Conservation (phyloP, 2,888 invertebrate species). For the Anarsia innoxiella region DNA sequence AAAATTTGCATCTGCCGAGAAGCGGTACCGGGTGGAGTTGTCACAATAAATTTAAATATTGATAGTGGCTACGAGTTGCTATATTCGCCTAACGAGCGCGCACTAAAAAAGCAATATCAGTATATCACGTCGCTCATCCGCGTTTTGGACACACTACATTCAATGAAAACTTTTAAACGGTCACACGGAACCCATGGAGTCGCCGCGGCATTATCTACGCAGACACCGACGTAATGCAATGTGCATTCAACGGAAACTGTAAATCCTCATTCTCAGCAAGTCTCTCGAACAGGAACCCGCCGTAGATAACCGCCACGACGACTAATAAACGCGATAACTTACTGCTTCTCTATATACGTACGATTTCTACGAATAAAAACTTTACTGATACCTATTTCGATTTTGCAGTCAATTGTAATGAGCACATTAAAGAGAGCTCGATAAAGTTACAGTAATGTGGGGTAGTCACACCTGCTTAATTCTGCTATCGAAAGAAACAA, state of each 20-base stretch:
- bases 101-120: conserved; percentile 63
- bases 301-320: neutral
- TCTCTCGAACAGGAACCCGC: too few species aligned
- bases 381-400: conserved; percentile 4
- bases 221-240: neutral
- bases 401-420: conserved; percentile 4
- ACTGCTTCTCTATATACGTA: neutral
- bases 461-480: conserved; percentile 13
- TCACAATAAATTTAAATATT: conserved; percentile 59
- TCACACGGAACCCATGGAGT: conserved; percentile 43
- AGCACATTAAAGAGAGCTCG: neutral
- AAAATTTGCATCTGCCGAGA: conserved; percentile 20
- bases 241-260: conserved; percentile 2
- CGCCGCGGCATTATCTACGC: too few species aligned
- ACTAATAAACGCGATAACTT: neutral
- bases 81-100: conserved; percentile 56
- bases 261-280: neutral
- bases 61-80: conserved; percentile 47
- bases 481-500: conserved; percentile 22
- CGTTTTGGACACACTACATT: conserved; percentile 49
- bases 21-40: conserved; percentile 39
- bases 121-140: conserved; percentile 63
- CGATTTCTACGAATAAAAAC: neutral
- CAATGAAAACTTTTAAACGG: conserved; percentile 47
- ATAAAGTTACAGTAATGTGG: conserved; percentile 4